Conservation (phyloP, 2,888 invertebrate genomes). For the Nomada goodeniana region DNA sequence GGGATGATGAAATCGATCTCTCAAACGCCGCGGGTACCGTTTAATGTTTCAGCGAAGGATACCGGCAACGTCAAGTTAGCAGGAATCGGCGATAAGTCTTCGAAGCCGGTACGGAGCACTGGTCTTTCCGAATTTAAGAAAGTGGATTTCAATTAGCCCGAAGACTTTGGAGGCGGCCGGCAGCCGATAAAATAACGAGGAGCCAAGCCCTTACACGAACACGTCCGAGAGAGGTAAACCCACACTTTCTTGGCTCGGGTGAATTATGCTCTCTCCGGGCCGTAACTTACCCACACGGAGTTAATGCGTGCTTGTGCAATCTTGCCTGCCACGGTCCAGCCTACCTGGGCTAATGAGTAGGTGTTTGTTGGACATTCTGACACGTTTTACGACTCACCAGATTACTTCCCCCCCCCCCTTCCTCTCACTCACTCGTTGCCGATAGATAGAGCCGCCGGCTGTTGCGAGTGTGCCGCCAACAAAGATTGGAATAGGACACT, state of each 20-base stretch:
- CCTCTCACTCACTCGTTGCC: constrained; percentile 41
- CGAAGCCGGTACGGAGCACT: constrained; percentile 30
- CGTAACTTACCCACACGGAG: constrained; percentile 81
- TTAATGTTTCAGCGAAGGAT: constrained; percentile 55
- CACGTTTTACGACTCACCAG: constrained; percentile 83
- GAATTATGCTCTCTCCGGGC: constrained; percentile 80
- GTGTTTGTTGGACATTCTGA: constrained; percentile 83
- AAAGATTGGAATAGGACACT: constrained; percentile 74
- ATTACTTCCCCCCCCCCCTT: constrained; percentile 77
- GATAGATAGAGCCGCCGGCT: constrained; percentile 73
- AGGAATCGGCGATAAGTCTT: constrained; percentile 57
- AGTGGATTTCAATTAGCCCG: constrained; percentile 79
- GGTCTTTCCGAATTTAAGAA: constrained; percentile 74
- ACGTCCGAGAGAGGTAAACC: constrained; percentile 65
- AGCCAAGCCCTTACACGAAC: constrained; percentile 76
- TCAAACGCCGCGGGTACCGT: constrained; percentile 46
- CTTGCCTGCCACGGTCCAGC: constrained; percentile 72
- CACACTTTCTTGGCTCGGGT: constrained; percentile 78
- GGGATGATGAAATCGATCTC: constrained; percentile 48
- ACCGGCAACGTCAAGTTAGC: constrained; percentile 46
- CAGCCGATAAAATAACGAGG: constrained; percentile 79
- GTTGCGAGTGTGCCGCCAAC: constrained; percentile 71
- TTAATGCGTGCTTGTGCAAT: constrained; percentile 82
- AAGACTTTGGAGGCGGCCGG: constrained; percentile 68
- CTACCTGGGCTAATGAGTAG: constrained; percentile 83